Evolutionary conservation across 2,888 invertebrate genomes (phyloP).

Genomic region (Erebia aethiops): DNA sequence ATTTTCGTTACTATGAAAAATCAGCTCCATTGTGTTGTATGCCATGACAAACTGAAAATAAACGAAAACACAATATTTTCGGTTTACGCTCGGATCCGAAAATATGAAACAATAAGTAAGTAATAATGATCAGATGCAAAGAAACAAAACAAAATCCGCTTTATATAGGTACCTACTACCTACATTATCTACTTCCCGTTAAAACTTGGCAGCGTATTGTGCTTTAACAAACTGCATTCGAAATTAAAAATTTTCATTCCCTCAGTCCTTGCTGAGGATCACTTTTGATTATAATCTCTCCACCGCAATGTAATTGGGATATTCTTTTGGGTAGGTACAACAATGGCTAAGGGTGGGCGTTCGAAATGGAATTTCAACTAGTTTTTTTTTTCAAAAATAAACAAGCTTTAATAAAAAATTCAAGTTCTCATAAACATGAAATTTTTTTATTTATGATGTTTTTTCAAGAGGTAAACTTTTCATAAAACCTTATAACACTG

Average conservation of each 20-base stretch:
- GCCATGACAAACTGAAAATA: slow-evolving; percentile 16
- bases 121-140: slow-evolving; percentile 59
- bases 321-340: slow-evolving; percentile 70
- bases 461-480: too few species aligned
- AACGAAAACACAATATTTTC: slow-evolving; percentile 30
- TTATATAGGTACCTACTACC: slow-evolving; percentile 57
- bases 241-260: slow-evolving; percentile 81
- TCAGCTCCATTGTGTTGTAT: slow-evolving; percentile 11
- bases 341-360: slow-evolving; percentile 53
- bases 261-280: slow-evolving; percentile 61
- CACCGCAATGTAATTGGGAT: slow-evolving; percentile 80
- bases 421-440: too few species aligned
- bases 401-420: too few species aligned
- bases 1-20: background rate
- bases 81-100: slow-evolving; percentile 41
- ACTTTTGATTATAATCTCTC: slow-evolving; percentile 77
- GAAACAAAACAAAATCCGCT: slow-evolving; percentile 58
- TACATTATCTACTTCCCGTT: slow-evolving; percentile 65
- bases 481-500: too few species aligned
- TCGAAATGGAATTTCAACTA: too few species aligned
- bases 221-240: slow-evolving; percentile 82
- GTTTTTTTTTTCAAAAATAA: too few species aligned
- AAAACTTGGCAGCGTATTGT: slow-evolving; percentile 65
- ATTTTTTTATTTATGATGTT: too few species aligned
- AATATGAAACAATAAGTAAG: slow-evolving; percentile 57